Conservation (phyloP, 2,797 vertebrate genomes). For the Gambelia wislizenii region DNA sequence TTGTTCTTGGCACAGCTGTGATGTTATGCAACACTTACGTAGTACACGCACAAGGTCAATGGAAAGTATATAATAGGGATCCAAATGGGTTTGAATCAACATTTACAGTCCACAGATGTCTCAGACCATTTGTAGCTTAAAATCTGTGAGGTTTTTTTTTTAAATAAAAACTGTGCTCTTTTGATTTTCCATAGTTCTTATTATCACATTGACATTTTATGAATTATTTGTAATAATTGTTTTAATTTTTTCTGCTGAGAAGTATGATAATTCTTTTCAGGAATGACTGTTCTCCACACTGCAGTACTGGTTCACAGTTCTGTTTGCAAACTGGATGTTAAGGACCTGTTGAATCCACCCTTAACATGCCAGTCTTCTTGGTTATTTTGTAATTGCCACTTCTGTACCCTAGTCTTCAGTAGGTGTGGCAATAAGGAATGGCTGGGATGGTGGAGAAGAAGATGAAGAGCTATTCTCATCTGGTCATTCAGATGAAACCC, state of each 20-base stretch:
- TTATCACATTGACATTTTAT: background rate
- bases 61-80: background rate
- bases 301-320: background rate
- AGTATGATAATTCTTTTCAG: background rate
- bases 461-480: background rate
- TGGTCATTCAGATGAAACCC: no score
- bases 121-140: background rate
- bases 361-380: background rate
- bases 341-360: no score
- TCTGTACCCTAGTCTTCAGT: no score
- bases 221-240: background rate
- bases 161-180: background rate
- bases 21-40: background rate
- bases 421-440: no score
- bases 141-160: background rate
- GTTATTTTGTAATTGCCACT: background rate
- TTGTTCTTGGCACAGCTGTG: conserved; percentile 26
- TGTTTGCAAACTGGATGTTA: background rate
- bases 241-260: background rate
- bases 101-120: background rate
- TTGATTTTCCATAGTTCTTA: background rate
- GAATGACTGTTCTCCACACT: background rate
- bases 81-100: background rate
- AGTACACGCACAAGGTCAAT: background rate
- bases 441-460: no score